Evolutionary conservation across 1,140 invertebrate species (phyloP), one percentile per base, ranked within the genome.

Genomic region (Aplysia californica): DNA sequence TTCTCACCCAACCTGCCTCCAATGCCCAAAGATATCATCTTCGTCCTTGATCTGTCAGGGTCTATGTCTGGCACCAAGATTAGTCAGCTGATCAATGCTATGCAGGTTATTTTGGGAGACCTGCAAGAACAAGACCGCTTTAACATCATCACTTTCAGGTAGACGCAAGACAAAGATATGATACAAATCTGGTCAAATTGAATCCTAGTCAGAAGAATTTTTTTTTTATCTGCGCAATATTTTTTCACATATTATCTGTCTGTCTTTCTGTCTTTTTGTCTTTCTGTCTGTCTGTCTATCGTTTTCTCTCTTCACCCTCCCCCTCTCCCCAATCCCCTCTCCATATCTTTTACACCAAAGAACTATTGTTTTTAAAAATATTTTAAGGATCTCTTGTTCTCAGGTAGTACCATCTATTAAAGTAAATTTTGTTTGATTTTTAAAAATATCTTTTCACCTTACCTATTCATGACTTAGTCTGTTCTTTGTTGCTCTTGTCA

Each of bases 11-110:
- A 94, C 66, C 56, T 80, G 18, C 88, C 91, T 21, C 75, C 77
- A 20, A 86, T 94, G 44, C 91, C 90, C 29, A 94, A 94, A 84
- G 92, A 94, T 80, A 93, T 94, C 0, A 90, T 94, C 3, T 95
- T 95, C 83, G 92, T 94, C 1, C 88, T 95, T 72, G 94, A 95
- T 85, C 91, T 92, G 0, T 94, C 93, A 50, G 92, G 92, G 21
- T 94, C 93, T 44, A 95, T 95, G 94, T 86, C 33, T 6, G 93
- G 92, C 20, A 88, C 86, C 50, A 79, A 77, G 33, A 94, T 95
- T 10, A 83, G 88, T 2, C 93, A 94, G 83, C 77, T 94, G 2
- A 92, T 92, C 77, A 90, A 92, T 26, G 93, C 94, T n/a, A 94
- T 94, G 93, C 84, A 87, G 35, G 91, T 90, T 64, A 94, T 94